These are phyloP conservation scores for Scelioninae gen. 1 DNA, from an alignment of 2,888 invertebrate genomes.

Conservation along the genomic window DNA sequence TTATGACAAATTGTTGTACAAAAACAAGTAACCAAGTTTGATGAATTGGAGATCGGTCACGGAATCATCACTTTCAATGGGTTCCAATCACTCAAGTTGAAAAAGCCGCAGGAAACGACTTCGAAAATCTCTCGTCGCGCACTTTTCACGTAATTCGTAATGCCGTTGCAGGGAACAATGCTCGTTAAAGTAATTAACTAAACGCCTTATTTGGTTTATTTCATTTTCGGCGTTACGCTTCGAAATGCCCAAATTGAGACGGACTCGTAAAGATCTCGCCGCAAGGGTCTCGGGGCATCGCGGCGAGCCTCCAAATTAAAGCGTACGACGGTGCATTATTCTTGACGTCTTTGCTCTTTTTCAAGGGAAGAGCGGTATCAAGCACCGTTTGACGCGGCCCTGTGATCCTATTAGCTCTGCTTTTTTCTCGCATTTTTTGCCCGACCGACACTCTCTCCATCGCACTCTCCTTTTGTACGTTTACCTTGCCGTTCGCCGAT, in stretches of 20 bases:
- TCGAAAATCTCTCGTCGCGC: slow-evolving; percentile 28
- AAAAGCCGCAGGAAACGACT: slow-evolving; percentile 21
- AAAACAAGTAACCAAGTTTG: no score
- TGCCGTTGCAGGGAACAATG: slow-evolving; percentile 63
- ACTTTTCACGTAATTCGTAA: slow-evolving; percentile 59
- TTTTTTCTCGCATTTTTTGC: slow-evolving; percentile 78
- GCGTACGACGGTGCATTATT: slow-evolving; percentile 70
- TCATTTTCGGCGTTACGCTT: slow-evolving; percentile 67
- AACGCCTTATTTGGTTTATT: slow-evolving; percentile 64
- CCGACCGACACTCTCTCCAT: slow-evolving; percentile 41
- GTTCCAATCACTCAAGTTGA: not conserved
- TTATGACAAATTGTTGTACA: no score
- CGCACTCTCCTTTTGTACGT: slow-evolving; percentile 57
- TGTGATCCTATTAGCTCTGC: slow-evolving; percentile 81
- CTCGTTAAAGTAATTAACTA: slow-evolving; percentile 68
- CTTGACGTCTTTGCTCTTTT: slow-evolving; percentile 69
- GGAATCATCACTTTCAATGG: no score
- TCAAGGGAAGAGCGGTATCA: slow-evolving; percentile 76
- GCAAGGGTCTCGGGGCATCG: slow-evolving; percentile 60
- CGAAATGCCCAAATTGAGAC: slow-evolving; percentile 68
- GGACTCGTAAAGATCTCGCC: slow-evolving; percentile 70
- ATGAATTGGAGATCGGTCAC: no score
- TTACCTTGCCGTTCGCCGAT: slow-evolving; percentile 67
- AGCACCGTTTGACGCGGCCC: slow-evolving; percentile 80
- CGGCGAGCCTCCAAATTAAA: slow-evolving; percentile 68